phyloP scores from a whole-genome alignment of 2,113 vertebrate genomes.

The Bubalus kerabau region DNA sequence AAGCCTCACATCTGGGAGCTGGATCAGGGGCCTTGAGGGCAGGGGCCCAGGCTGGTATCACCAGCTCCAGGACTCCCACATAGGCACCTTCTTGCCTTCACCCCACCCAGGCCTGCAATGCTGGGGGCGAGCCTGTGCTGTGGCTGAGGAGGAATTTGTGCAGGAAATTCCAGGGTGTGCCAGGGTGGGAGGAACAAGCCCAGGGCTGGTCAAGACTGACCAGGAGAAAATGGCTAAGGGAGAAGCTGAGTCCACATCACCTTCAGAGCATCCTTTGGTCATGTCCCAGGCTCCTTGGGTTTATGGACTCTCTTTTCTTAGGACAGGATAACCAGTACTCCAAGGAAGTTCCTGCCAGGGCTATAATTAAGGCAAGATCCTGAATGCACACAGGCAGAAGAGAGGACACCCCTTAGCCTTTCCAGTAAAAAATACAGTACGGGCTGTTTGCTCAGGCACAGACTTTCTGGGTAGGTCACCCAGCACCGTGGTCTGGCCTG shows the following conservation, averaged over 20 bases:
- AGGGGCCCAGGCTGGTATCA: neutral
- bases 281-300: neutral
- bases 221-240: too few species aligned
- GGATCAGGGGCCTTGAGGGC: neutral
- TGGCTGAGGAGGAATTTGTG: too few species aligned
- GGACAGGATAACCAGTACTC: too few species aligned
- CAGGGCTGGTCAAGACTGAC: neutral
- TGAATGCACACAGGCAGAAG: neutral
- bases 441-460: neutral
- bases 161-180: neutral
- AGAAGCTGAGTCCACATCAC: neutral
- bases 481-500: neutral
- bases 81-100: rapidly evolving
- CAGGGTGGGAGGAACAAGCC: neutral
- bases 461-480: neutral
- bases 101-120: rapidly evolving
- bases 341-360: neutral
- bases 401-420: too few species aligned
- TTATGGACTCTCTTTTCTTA: neutral
- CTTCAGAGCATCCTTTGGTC: neutral
- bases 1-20: neutral
- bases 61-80: rapidly evolving
- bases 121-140: too few species aligned
- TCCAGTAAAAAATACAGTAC: rapidly evolving
- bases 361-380: neutral